A percentile compares a stretch with the other conserved stretches of the same genome.
Evolutionary conservation across 2,113 vertebrate species (phyloP).

Genomic region (Apodemus sylvaticus): DNA sequence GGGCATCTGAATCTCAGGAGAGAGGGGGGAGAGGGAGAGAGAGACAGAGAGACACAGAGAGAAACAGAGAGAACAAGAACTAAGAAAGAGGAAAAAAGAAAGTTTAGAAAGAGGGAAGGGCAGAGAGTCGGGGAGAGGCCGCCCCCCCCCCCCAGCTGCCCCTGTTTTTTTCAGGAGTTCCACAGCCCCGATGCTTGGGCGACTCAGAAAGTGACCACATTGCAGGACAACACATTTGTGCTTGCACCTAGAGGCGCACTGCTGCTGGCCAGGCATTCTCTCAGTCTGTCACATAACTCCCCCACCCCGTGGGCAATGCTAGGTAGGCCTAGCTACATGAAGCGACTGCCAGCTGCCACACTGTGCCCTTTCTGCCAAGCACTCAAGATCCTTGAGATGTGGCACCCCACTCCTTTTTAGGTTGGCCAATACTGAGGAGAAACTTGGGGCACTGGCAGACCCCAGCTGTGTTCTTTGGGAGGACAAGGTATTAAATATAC

Average conservation of each 20-base stretch:
- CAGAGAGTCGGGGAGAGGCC: slow-evolving; percentile 22
- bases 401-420: too few relatives aligned
- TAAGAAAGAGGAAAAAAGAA: background rate
- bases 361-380: background rate
- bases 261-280: background rate
- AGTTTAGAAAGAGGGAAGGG: background rate
- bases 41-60: background rate
- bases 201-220: slow-evolving; percentile 75
- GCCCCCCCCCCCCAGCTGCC: slow-evolving; percentile 50
- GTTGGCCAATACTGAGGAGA: background rate
- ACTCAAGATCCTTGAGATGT: rapidly evolving
- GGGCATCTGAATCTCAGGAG: background rate
- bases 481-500: background rate
- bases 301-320: background rate
- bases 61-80: too few relatives aligned
- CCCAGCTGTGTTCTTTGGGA: background rate
- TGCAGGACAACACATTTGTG: background rate
- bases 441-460: background rate
- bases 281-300: background rate
- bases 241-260: background rate
- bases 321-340: background rate
- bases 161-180: slow-evolving; percentile 72
- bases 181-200: slow-evolving; percentile 73
- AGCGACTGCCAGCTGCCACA: background rate
- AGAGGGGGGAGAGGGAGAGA: background rate